A percentile compares a stretch with the other conserved stretches of the same genome.
Conservation (phyloP, 2,797 vertebrate genomes). For the Morus bassanus region DNA sequence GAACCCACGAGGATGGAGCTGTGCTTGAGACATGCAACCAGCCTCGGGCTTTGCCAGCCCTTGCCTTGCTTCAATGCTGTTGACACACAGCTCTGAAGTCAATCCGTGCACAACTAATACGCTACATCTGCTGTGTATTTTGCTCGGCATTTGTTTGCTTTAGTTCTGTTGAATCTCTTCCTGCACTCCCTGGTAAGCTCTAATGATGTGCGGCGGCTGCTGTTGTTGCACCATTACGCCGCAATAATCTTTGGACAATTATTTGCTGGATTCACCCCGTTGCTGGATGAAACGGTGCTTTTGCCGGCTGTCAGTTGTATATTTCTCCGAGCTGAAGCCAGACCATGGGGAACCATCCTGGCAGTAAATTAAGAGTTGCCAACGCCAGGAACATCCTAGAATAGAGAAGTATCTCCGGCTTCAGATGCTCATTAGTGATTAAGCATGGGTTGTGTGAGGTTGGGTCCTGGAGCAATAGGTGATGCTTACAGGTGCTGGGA, state of each 20-base stretch:
- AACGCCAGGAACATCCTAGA: background rate
- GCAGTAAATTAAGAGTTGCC: background rate
- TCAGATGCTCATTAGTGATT: fast-evolving
- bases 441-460: background rate
- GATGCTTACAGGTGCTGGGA: background rate
- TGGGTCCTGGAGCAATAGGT: background rate
- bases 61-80: background rate
- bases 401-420: background rate
- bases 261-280: background rate
- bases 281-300: background rate
- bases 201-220: conserved; percentile 53
- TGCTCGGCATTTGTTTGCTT: background rate
- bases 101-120: background rate
- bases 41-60: background rate
- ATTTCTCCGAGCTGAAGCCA: background rate
- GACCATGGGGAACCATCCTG: background rate
- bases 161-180: background rate
- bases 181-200: conserved; percentile 34
- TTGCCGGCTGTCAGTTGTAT: background rate
- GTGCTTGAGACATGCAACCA: background rate
- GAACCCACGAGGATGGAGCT: fast-evolving
- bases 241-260: conserved; percentile 40
- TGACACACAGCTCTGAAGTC: background rate
- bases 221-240: conserved; percentile 29
- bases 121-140: conserved; percentile 19